Evolutionary conservation across 2,888 invertebrate species (phyloP).

Genomic region (Seira sanloemensis): DNA sequence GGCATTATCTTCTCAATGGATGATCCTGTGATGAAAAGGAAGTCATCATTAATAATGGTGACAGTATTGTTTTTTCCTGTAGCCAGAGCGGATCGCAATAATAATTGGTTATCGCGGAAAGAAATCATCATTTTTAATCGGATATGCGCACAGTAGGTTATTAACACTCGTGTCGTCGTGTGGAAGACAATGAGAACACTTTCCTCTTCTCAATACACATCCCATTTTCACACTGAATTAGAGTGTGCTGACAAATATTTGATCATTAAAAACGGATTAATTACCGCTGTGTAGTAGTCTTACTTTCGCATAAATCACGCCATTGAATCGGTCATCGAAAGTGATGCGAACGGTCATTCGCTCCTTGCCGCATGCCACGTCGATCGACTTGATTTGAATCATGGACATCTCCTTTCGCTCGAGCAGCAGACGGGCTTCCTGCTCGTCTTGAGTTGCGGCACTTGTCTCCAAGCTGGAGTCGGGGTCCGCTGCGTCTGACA

Average conservation of each 20-base stretch:
- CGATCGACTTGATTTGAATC: constrained; percentile 85
- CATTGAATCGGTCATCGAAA: constrained; percentile 86
- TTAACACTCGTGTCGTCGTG: too few relatives aligned
- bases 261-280: neutral
- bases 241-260: neutral
- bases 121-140: neutral
- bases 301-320: constrained; percentile 87
- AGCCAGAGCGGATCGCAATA: neutral
- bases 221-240: neutral
- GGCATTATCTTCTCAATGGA: too few relatives aligned
- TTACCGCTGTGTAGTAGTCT: constrained; percentile 1
- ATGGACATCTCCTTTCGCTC: constrained; percentile 75
- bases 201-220: neutral
- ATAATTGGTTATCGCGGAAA: neutral
- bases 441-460: constrained; percentile 39
- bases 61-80: constrained; percentile 16
- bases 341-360: constrained; percentile 89
- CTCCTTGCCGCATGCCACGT: constrained; percentile 87
- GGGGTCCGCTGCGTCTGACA: neutral
- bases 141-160: neutral
- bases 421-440: constrained; percentile 15
- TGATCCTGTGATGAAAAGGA: constrained; percentile 4
- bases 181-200: neutral
- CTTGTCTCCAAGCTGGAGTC: constrained; percentile 30
- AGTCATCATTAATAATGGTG: constrained; percentile 21